Conservation (phyloP, 1,140 invertebrate species). For the Teleopsis dalmanni region DNA sequence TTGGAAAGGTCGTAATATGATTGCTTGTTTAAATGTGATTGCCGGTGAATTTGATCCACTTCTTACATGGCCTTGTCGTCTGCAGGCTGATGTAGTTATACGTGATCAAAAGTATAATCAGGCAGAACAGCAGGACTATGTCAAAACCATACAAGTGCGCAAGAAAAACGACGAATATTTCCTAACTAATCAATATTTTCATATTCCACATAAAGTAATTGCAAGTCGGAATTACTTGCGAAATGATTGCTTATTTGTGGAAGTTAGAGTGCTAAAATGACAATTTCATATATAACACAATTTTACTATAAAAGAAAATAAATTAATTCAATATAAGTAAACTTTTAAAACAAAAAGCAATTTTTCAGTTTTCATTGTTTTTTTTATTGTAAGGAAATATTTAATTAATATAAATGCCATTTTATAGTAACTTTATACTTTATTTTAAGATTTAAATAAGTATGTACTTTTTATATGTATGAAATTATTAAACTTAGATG, state of each 20-base stretch:
- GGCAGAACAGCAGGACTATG: slow-evolving; percentile 47
- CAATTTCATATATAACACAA: neutral
- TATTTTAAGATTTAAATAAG: neutral
- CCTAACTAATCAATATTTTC: slow-evolving; percentile 59
- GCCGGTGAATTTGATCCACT: slow-evolving; percentile 61
- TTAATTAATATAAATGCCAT: neutral
- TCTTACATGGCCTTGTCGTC: slow-evolving; percentile 59
- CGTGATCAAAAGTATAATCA: slow-evolving; percentile 52
- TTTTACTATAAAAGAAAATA: neutral
- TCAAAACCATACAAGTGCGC: slow-evolving; percentile 44
- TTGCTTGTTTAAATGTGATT: slow-evolving; percentile 57
- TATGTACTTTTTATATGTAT: neutral
- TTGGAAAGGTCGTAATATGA: slow-evolving; percentile 62
- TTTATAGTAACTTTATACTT: neutral
- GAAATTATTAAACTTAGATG: neutral
- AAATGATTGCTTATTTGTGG: slow-evolving; percentile 58
- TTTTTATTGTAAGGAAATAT: neutral
- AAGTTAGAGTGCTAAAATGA: slow-evolving; percentile 49
- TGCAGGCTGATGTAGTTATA: slow-evolving; percentile 54
- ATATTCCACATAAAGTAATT: slow-evolving; percentile 61
- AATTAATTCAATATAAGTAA: neutral
- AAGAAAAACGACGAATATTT: slow-evolving; percentile 47
- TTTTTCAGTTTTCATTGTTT: neutral
- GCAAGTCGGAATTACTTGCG: slow-evolving; percentile 58
- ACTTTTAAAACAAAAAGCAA: slow-evolving; percentile 1